Conservation (phyloP, 2,797 vertebrate genomes). For the Potorous gilbertii region DNA sequence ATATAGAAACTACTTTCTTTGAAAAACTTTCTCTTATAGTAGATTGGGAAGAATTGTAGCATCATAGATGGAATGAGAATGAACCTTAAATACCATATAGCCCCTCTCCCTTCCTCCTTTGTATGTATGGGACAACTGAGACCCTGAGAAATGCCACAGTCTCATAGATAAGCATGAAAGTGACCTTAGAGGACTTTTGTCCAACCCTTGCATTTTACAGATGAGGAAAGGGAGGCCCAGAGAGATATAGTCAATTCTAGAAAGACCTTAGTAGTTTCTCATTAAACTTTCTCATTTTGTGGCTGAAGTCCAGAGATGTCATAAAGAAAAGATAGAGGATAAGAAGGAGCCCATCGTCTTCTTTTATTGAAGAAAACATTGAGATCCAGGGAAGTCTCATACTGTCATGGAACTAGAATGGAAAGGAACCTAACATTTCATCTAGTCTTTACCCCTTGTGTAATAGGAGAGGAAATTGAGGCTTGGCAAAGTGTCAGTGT, state of each 20-base stretch:
- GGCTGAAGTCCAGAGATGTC: background rate
- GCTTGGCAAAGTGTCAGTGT: background rate
- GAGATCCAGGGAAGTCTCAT: background rate
- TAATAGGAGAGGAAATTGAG: too few species aligned
- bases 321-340: background rate
- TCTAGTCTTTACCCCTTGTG: background rate
- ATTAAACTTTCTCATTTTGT: background rate
- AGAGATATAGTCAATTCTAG: background rate
- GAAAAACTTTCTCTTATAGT: background rate
- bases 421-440: background rate
- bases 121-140: background rate
- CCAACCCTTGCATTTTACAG: background rate
- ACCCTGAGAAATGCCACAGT: background rate
- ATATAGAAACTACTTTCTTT: background rate
- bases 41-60: background rate
- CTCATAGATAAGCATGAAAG: background rate
- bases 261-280: background rate
- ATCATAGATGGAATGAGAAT: background rate
- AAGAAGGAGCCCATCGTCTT: background rate
- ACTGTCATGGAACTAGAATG: background rate
- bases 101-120: background rate
- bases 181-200: background rate
- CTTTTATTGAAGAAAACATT: background rate
- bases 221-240: background rate
- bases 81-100: background rate